phyloP scores from a whole-genome alignment of 2,888 invertebrate species.

The Keiferia lycopersicella region DNA sequence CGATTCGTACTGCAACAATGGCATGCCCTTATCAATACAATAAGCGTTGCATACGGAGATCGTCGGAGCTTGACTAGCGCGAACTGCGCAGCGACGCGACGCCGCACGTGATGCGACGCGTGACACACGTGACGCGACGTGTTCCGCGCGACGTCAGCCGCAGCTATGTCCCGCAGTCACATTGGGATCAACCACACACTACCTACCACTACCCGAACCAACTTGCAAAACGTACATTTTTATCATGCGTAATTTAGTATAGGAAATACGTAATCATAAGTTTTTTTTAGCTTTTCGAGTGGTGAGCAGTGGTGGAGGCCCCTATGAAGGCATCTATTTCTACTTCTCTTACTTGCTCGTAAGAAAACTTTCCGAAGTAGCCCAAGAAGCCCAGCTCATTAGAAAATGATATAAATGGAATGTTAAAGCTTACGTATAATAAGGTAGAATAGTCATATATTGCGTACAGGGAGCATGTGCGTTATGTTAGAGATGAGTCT shows the following conservation, averaged over 20 bases:
- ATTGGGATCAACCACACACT: no score
- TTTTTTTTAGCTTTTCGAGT: not conserved
- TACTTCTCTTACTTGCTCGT: constrained; percentile 19
- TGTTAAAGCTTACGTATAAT: constrained; percentile 66
- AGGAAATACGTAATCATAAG: no score
- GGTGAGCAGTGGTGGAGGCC: not conserved
- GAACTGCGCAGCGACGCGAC: constrained; percentile 50
- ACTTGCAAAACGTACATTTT: no score
- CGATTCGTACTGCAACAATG: constrained; percentile 80
- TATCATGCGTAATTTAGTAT: no score
- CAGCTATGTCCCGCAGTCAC: no score
- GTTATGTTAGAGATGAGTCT: constrained; percentile 75
- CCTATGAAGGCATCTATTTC: constrained; percentile 41
- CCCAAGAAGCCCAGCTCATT: constrained; percentile 51
- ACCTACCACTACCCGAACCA: no score
- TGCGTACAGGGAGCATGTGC: constrained; percentile 36
- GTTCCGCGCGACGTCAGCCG: no score
- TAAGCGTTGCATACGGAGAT: constrained; percentile 79
- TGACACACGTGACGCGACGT: no score
- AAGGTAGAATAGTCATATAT: constrained; percentile 47
- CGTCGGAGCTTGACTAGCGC: constrained; percentile 65
- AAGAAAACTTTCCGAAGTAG: constrained; percentile 29
- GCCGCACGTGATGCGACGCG: not conserved
- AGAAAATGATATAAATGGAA: constrained; percentile 53
- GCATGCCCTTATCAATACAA: constrained; percentile 78